phyloP scores from a whole-genome alignment of 2,888 invertebrate species.

The Lysandra bellargus region DNA sequence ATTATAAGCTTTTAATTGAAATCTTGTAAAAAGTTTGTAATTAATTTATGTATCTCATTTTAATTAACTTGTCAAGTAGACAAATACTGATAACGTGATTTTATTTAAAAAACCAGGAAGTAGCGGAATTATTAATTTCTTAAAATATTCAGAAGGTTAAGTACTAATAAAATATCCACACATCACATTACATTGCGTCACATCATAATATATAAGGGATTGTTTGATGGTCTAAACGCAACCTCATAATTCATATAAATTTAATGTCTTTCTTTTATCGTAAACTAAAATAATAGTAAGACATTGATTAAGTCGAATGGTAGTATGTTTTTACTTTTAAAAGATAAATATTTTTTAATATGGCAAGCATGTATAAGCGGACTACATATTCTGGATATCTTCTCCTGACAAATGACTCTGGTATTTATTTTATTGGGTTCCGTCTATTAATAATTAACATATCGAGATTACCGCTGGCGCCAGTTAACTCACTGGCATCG shows the following conservation, averaged over 20 bases:
- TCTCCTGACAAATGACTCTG: background rate
- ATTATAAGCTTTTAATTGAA: background rate
- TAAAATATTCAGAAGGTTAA: background rate
- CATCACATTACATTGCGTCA: no score
- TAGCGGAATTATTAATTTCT: background rate
- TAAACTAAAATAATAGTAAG: no score
- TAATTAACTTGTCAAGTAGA: background rate
- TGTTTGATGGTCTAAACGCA: no score
- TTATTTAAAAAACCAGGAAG: background rate
- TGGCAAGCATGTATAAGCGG: background rate
- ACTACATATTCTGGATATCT: background rate
- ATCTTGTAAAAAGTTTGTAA: background rate
- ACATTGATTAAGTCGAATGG: no score
- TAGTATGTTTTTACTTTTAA: no score
- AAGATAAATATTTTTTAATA: background rate
- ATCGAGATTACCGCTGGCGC: conserved; percentile 39
- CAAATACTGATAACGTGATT: background rate
- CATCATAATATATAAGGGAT: no score
- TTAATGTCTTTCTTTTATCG: no score
- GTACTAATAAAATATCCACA: no score
- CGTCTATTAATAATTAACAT: conserved; percentile 41
- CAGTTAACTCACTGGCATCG: conserved; percentile 37
- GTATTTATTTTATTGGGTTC: conserved; percentile 35
- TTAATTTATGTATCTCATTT: background rate
- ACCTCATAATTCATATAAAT: no score